These are phyloP conservation scores for Halcyon badia DNA, from an alignment of 2,797 vertebrate species.

Conservation along the genomic window DNA sequence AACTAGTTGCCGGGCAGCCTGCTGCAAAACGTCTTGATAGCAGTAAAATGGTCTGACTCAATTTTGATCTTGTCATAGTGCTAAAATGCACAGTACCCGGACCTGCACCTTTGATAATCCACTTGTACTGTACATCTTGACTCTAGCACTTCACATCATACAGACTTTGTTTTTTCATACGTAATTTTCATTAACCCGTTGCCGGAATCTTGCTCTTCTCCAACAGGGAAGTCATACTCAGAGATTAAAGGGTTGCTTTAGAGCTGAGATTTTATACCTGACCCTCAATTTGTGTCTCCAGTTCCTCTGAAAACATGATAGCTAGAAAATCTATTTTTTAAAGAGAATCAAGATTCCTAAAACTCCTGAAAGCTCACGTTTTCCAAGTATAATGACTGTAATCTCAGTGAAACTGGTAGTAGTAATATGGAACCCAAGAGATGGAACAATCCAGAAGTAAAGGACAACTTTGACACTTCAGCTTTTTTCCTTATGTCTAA, in stretches of 20 bases:
- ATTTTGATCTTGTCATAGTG: slow-evolving; percentile 13
- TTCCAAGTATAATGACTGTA: not conserved
- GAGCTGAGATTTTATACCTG: not conserved
- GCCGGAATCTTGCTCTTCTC: not conserved
- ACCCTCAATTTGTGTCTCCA: not conserved
- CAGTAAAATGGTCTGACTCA: slow-evolving; percentile 27
- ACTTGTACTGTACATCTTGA: not conserved
- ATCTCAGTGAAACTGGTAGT: not conserved
- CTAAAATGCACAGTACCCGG: not conserved
- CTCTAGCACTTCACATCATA: not conserved
- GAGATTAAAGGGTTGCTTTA: not conserved
- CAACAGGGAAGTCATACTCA: not conserved
- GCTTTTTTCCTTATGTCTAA: not conserved
- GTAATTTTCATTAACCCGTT: slow-evolving; percentile 8
- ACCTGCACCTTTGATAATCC: slow-evolving; percentile 10
- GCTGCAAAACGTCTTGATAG: slow-evolving; percentile 24
- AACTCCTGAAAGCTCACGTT: not conserved
- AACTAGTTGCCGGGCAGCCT: not conserved
- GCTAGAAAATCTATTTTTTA: not conserved
- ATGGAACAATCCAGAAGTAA: slow-evolving; percentile 29
- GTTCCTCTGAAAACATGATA: not conserved
- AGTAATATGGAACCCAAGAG: not conserved
- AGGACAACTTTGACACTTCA: not conserved
- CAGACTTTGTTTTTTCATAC: not conserved
- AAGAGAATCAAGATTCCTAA: not conserved